Conservation (phyloP, 2,888 invertebrate species). For the Yponomeuta malinellus region DNA sequence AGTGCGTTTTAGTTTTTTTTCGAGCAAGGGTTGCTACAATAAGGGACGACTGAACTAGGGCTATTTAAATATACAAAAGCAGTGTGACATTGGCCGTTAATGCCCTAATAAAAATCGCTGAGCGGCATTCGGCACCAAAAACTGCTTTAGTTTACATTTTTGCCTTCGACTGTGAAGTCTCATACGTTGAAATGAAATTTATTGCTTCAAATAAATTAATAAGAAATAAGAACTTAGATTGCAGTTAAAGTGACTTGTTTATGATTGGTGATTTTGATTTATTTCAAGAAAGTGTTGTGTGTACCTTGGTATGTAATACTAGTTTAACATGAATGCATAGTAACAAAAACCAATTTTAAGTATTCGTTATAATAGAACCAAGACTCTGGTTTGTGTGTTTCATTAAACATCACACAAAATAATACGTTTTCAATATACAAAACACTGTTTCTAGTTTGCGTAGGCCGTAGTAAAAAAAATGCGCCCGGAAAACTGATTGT, state of each 20-base stretch:
- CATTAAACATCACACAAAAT: no score
- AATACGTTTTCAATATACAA: no score
- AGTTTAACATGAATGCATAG: no score
- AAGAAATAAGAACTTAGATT: background rate
- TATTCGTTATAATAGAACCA: no score
- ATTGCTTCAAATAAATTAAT: slow-evolving; percentile 1
- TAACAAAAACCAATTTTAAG: no score
- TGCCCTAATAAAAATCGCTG: slow-evolving; percentile 54
- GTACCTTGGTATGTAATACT: background rate
- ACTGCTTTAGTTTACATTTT: slow-evolving; percentile 55
- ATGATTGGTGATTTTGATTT: background rate
- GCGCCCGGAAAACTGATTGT: no score
- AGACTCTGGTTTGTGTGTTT: no score
- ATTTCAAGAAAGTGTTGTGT: background rate
- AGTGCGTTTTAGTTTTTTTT: slow-evolving; percentile 32
- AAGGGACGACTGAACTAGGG: slow-evolving; percentile 52
- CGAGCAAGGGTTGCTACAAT: slow-evolving; percentile 53
- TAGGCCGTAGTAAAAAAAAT: no score
- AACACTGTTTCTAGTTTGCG: no score
- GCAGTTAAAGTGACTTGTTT: background rate
- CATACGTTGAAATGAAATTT: slow-evolving; percentile 18
- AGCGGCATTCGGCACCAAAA: slow-evolving; percentile 39
- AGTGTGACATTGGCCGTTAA: slow-evolving; percentile 50
- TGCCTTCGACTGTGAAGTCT: slow-evolving; percentile 49
- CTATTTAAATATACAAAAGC: slow-evolving; percentile 59